Conservation (phyloP, 2,113 vertebrate species). For the Lethenteron reissneri region DNA sequence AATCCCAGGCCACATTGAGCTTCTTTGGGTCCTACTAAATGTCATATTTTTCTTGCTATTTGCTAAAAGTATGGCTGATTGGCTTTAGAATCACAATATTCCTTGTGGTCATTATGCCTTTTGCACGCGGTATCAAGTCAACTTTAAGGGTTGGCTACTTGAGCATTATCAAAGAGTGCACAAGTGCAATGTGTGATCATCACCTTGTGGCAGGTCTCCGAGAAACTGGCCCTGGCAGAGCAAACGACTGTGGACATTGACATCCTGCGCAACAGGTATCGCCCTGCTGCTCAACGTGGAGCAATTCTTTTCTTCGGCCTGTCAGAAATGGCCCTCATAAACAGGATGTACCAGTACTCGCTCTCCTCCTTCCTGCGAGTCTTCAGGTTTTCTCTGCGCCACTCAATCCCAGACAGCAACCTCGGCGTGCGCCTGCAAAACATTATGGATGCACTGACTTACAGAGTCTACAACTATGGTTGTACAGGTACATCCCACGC, state of each 20-base stretch:
- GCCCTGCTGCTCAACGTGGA: slow-evolving; percentile 55
- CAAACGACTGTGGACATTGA: slow-evolving; percentile 49
- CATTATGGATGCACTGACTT: slow-evolving; percentile 57
- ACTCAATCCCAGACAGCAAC: slow-evolving; percentile 37
- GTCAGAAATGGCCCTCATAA: slow-evolving; percentile 76
- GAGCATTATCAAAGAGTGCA: background rate
- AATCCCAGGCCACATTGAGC: background rate
- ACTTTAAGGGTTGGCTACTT: background rate
- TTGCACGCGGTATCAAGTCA: background rate
- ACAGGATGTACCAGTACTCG: slow-evolving; percentile 90
- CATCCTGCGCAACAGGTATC: slow-evolving; percentile 59
- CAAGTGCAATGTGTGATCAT: background rate
- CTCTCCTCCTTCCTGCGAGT: slow-evolving; percentile 61
- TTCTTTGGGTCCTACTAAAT: background rate
- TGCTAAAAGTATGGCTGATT: background rate
- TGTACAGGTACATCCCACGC: slow-evolving; percentile 42
- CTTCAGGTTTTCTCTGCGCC: slow-evolving; percentile 51
- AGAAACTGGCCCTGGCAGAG: slow-evolving; percentile 59
- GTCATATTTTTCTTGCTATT: background rate
- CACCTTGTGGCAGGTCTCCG: slow-evolving; percentile 36
- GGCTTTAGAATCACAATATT: background rate
- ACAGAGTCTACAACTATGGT: slow-evolving; percentile 69
- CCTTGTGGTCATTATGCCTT: background rate
- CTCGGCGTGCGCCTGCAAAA: slow-evolving; percentile 40
- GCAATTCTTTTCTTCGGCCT: slow-evolving; percentile 74